Base-by-base conservation (phyloP, 2,797 vertebrate genomes). In the Gastrophryne carolinensis region DNA sequence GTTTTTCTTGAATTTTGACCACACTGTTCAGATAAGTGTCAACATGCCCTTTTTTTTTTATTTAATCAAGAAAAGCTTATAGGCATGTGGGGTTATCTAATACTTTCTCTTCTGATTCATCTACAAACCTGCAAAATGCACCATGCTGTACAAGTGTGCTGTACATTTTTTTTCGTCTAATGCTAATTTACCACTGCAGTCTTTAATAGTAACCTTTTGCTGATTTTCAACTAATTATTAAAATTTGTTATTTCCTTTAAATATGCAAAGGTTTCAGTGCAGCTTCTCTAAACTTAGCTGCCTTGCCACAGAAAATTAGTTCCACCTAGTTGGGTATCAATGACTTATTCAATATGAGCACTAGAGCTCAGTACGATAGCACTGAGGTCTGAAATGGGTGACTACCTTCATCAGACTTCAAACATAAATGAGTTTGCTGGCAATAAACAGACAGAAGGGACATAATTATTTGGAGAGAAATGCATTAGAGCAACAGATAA, bases 241-340 rank as follows among this genome's bases (percentile, higher is more conserved):
- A 83, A 89, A 92, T 92, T 85, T 90, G 83, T 83, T 78, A 87
- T 89, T 89, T 90, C 87, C 85, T 87, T 86, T 88, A 91, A 85
- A 87, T 84, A 86, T 88, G 83, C 85, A 80, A 84, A 88, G 87
- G 87, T 89, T 91, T 84, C 82, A 89, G 87, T 86, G 87, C 91
- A 88, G 86, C 82, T 87, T 87, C 89, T 92, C 86, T 85, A 89
- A 90, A 91, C 90, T 90, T 86, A 84, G 89, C 88, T 85, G 86
- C 88, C 92, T 90, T 93, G 91, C 90, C 91, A 89, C 81, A 89
- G 86, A 91, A 89, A 91, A 96, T 97, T 95, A 95, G 92, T 97
- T 96, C 95, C 94, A 94, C 90, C 91, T 94, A 93, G 91, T 82
- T 96, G 91, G 88, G 79, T 93, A 87, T 89, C 93, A 96, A 95